Conservation (phyloP, 2,797 vertebrate genomes). For the Anolis apletophallus region DNA sequence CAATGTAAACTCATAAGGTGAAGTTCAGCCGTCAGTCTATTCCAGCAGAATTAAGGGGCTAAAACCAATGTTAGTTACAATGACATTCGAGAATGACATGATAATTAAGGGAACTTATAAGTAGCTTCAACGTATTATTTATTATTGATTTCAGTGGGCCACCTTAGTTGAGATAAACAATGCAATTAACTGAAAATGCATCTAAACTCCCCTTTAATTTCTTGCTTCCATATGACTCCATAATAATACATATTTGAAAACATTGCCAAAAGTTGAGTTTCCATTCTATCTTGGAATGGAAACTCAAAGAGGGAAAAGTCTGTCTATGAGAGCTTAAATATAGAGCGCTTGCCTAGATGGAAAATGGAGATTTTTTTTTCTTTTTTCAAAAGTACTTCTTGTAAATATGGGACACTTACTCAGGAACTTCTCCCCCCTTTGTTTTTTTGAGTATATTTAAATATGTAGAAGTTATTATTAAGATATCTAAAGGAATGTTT, state of each 20-base stretch:
- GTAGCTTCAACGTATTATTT: too few relatives aligned
- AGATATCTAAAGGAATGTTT: slow-evolving; percentile 56
- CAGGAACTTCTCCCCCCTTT: background rate
- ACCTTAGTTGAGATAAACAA: too few relatives aligned
- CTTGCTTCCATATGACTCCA: background rate
- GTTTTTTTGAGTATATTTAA: slow-evolving; percentile 21
- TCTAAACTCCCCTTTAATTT: background rate
- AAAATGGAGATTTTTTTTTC: background rate
- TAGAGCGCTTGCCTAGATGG: background rate
- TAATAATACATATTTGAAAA: background rate
- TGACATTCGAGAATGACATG: too few relatives aligned
- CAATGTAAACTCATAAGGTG: background rate
- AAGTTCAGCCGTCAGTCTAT: background rate
- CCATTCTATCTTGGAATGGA: too few relatives aligned
- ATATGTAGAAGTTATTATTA: slow-evolving; percentile 52
- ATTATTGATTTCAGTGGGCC: too few relatives aligned
- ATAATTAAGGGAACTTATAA: too few relatives aligned
- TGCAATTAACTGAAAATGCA: background rate
- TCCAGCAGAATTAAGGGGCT: background rate
- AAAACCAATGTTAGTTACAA: too few relatives aligned
- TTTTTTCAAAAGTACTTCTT: background rate
- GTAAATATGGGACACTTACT: background rate
- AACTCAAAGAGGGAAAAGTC: too few relatives aligned
- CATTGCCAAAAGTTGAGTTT: background rate
- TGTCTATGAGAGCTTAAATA: background rate